These are phyloP conservation scores for Parnassius smintheus DNA, from an alignment of 2,888 invertebrate genomes.

Conservation along the genomic window DNA sequence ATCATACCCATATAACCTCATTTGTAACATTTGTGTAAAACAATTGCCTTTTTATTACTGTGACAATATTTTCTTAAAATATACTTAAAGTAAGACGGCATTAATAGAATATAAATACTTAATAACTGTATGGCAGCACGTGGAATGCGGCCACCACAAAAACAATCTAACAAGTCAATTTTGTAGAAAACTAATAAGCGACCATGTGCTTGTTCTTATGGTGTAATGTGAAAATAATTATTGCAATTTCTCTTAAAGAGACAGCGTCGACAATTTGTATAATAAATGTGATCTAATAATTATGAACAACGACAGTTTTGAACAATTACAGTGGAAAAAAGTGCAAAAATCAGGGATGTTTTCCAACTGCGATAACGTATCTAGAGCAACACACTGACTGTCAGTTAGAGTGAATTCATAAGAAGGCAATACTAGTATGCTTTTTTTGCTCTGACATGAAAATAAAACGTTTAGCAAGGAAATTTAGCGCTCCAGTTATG, in stretches of 20 bases:
- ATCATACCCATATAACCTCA: too few species aligned
- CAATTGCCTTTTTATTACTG: too few species aligned
- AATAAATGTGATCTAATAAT: slow-evolving; percentile 14
- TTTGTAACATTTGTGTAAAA: too few species aligned
- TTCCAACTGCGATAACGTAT: neutral
- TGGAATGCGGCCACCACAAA: slow-evolving; percentile 31
- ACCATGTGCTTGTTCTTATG: slow-evolving; percentile 22
- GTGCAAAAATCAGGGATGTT: neutral
- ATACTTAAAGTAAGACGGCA: neutral
- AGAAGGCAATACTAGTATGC: too few species aligned
- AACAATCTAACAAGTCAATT: slow-evolving; percentile 25
- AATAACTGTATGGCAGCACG: slow-evolving; percentile 17
- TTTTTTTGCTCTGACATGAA: too few species aligned
- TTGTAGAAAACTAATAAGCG: slow-evolving; percentile 27
- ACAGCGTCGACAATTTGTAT: slow-evolving; percentile 5
- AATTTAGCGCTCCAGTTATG: too few species aligned
- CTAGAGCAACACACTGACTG: too few species aligned
- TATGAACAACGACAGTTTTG: slow-evolving; percentile 13
- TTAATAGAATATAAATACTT: slow-evolving; percentile 9
- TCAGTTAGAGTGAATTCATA: too few species aligned
- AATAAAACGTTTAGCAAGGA: too few species aligned
- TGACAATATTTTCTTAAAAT: too few species aligned
- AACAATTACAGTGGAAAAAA: slow-evolving; percentile 5
- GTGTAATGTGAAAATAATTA: slow-evolving; percentile 36
- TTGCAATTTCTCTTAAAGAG: slow-evolving; percentile 25